Conservation (phyloP, 2,113 vertebrate species). For the Mustela lutreola region DNA sequence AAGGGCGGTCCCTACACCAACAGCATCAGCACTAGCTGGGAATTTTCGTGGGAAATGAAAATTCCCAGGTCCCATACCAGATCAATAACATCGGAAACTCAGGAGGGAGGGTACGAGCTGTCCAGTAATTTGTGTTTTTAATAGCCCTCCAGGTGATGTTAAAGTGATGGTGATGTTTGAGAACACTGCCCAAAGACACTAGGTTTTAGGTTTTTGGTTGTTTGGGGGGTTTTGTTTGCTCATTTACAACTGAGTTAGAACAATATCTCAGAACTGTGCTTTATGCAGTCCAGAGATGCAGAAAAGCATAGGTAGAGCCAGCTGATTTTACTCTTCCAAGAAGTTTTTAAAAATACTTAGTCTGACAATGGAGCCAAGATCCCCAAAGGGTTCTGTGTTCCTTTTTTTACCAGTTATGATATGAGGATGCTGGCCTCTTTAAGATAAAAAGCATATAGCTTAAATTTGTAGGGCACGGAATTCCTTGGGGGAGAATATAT, state of each 20-base stretch:
- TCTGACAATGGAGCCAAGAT: neutral
- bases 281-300: neutral
- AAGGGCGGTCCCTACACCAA: neutral
- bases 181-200: neutral
- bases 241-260: neutral
- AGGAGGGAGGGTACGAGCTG: fast-evolving
- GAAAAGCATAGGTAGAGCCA: neutral
- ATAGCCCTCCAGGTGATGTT: neutral
- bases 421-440: neutral
- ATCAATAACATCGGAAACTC: no score
- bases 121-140: neutral
- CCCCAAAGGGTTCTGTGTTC: neutral
- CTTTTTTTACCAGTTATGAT: neutral
- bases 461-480: neutral
- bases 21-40: neutral
- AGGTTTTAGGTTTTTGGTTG: neutral
- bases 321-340: neutral
- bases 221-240: neutral
- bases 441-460: neutral
- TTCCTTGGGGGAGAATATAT: neutral
- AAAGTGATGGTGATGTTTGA: neutral
- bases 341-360: neutral
- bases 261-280: neutral
- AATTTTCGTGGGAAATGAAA: neutral
- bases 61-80: neutral